Percentiles rank a stretch among this genome's conserved stretches.
Evolutionary conservation across 1,140 invertebrate genomes (phyloP).

Genomic region (Lepidotrigona ventralis): DNA sequence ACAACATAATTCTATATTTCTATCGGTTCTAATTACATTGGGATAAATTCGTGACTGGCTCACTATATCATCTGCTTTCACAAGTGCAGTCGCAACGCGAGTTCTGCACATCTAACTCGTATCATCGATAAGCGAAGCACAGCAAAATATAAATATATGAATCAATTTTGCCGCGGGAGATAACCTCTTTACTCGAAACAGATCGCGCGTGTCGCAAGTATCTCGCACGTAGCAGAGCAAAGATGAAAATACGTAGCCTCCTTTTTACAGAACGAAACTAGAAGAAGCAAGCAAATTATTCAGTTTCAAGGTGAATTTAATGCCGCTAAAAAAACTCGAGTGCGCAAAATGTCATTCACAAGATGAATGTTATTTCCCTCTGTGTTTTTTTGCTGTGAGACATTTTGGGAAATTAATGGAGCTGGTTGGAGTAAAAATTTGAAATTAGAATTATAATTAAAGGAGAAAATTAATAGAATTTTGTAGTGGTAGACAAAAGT

Average conservation of each 20-base stretch:
- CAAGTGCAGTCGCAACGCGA: neutral
- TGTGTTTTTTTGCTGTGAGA: too few relatives aligned
- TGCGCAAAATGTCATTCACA: neutral
- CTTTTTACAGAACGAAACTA: neutral
- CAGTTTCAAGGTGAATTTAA: neutral
- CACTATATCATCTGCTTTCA: neutral
- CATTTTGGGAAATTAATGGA: neutral
- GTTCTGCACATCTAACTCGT: conserved; percentile 23
- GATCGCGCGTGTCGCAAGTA: conserved; percentile 9
- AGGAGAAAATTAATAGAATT: too few relatives aligned
- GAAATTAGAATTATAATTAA: too few relatives aligned
- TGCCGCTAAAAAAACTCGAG: neutral
- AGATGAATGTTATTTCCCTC: too few relatives aligned
- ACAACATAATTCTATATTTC: too few relatives aligned
- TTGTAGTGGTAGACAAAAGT: too few relatives aligned
- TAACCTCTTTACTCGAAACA: conserved; percentile 39
- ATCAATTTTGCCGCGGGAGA: conserved; percentile 29
- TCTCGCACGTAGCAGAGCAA: neutral
- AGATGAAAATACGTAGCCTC: neutral
- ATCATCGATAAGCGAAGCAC: conserved; percentile 21
- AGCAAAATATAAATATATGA: conserved; percentile 40
- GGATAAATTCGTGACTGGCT: neutral
- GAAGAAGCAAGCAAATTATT: neutral
- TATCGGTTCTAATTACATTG: too few relatives aligned
- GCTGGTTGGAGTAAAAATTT: too few relatives aligned